Percentiles rank a stretch among this genome's conserved stretches.
phyloP scores from a whole-genome alignment of 2,888 invertebrate species.

The Epinotia nisella region DNA sequence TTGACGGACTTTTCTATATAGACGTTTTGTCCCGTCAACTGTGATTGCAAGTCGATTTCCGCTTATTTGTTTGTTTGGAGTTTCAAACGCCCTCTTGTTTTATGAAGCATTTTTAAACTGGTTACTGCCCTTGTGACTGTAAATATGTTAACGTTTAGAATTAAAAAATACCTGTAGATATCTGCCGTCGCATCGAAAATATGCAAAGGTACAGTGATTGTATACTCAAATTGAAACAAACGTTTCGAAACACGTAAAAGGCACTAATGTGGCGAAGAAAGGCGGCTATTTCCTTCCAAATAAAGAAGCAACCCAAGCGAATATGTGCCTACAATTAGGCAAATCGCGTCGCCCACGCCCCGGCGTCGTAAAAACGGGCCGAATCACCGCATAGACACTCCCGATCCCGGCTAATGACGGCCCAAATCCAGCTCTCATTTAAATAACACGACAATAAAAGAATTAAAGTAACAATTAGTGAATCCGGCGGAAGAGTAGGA shows the following conservation, averaged over 20 bases:
- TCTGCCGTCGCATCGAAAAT: not conserved
- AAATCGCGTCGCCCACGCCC: constrained; percentile 46
- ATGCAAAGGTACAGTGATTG: not conserved
- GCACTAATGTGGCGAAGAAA: constrained; percentile 31
- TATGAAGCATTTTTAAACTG: constrained; percentile 1
- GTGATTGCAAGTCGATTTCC: constrained; percentile 58
- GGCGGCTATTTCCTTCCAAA: constrained; percentile 24
- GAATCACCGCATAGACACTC: constrained; percentile 43
- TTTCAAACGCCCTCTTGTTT: constrained; percentile 20
- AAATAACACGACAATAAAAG: constrained; percentile 65
- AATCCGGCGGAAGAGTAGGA: constrained; percentile 62
- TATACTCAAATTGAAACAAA: not conserved
- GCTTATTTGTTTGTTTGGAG: constrained; percentile 53
- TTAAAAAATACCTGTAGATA: not conserved
- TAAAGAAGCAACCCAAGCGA: constrained; percentile 38
- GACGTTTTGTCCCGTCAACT: constrained; percentile 55
- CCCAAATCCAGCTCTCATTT: constrained; percentile 53
- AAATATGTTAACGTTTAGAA: not conserved
- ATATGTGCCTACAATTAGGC: constrained; percentile 43
- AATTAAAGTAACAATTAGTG: constrained; percentile 65
- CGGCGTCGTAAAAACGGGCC: constrained; percentile 43
- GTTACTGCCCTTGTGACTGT: not conserved
- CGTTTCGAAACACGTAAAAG: not conserved
- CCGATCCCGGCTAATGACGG: constrained; percentile 40
- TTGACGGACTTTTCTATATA: constrained; percentile 63